Evolutionary conservation across 2,888 invertebrate genomes (phyloP).

Genomic region (Allolobophora icterica): DNA sequence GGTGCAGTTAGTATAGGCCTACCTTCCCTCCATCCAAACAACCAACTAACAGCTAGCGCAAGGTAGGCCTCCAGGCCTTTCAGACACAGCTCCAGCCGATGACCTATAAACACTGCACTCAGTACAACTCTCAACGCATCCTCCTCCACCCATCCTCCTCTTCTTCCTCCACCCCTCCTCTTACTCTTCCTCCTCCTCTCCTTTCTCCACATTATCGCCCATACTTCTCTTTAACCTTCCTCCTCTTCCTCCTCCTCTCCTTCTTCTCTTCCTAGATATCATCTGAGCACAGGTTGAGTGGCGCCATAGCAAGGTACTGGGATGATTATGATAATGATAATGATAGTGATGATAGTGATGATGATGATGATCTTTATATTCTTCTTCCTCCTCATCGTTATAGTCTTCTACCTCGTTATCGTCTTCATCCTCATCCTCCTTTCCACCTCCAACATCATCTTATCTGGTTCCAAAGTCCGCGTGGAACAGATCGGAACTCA

Average conservation of each 20-base stretch:
- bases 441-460: not conserved
- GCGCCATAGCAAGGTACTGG: too few relatives aligned
- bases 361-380: too few relatives aligned
- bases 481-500: not conserved
- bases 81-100: not conserved
- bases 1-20: too few relatives aligned
- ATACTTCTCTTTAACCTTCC: too few relatives aligned
- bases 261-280: not conserved
- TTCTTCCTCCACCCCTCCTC: not conserved
- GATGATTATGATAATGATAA: too few relatives aligned
- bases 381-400: too few relatives aligned
- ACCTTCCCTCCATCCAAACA: not conserved
- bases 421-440: not conserved
- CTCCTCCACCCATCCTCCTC: too few relatives aligned
- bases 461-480: conserved; percentile 1
- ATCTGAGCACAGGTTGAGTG: too few relatives aligned
- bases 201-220: too few relatives aligned
- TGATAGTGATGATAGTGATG: too few relatives aligned
- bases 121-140: not conserved
- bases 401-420: too few relatives aligned
- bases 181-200: not conserved
- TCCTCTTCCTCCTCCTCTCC: too few relatives aligned
- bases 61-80: not conserved
- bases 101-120: conserved; percentile 17
- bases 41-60: not conserved